Base-by-base conservation (phyloP, 2,888 invertebrate species). In the Tridacna gigas region DNA sequence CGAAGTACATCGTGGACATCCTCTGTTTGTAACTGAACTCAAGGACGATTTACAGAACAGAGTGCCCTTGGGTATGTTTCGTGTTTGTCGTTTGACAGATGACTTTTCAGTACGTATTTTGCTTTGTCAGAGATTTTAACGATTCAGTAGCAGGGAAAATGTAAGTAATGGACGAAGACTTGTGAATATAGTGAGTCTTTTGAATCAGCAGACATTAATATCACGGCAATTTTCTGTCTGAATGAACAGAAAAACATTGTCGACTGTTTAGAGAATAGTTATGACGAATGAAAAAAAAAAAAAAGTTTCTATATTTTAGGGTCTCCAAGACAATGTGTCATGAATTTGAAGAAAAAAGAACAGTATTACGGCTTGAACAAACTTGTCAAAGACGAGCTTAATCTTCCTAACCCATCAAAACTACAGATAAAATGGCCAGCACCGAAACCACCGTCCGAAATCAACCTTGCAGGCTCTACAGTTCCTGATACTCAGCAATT, bases 1-100 rank as follows among this genome's bases (percentile, higher is more conserved):
- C 9, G 86, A 88, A 25, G 86, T 88, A 26, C 88, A 88, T 56
- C 80, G 82, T n/a, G 88, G 84, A 7, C 82, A 86, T 12, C 88
- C 86, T 5, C 78, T 88, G 11, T 80, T 88, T 67, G 80, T 82
- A 0, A 86, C 83, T 9, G 88, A 88, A 61, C 74, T 88, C 4
- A 79, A 25, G 4, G 77, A 74, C 4, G 78, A 80, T 12, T 71
- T 78, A 13, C 80, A 84, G 47, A 45, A 76, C 37, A 77, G 67
- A 13, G 61, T 51, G 11, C 82, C 82, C n/a, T 26, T 75, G 37
- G 85, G 85, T 85, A 73, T 60, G 77, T 73, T 11, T 15, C 11
- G 37, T 37, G 7, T 37, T 37, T 37, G 37, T 37, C 37, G 37
- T 37, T 2, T 37, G 37, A 37, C 37, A 7, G 37, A 37, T 7